Evolutionary conservation across 2,113 vertebrate species (phyloP).

Genomic region (Crotalus viridis): DNA sequence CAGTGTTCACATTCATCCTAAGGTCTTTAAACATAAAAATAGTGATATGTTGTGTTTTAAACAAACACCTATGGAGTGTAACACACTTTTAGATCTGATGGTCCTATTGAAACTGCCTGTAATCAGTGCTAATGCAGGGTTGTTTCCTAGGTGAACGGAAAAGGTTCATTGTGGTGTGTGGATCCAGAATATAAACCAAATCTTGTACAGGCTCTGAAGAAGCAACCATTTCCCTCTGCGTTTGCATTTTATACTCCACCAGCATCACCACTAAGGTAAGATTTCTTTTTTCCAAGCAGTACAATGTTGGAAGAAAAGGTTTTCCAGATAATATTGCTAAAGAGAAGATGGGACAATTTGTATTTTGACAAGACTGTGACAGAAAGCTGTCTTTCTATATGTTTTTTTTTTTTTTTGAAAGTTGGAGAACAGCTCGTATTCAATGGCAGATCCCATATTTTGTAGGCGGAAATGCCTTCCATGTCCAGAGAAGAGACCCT

Average conservation of each 20-base stretch:
- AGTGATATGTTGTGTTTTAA: neutral
- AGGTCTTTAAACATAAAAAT: neutral
- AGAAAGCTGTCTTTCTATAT: neutral
- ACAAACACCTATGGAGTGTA: neutral
- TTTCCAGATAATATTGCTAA: neutral
- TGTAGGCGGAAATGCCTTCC: neutral
- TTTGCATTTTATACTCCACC: slow-evolving; percentile 90
- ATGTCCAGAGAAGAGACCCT: neutral
- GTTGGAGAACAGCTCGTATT: neutral
- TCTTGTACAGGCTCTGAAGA: slow-evolving; percentile 95
- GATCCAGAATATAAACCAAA: slow-evolving; percentile 97
- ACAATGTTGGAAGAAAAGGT: neutral
- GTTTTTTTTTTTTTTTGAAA: neutral
- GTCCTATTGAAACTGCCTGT: slow-evolving; percentile 19
- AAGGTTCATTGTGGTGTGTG: slow-evolving; percentile 97
- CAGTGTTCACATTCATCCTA: neutral
- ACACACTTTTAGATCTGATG: neutral
- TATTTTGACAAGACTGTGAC: neutral
- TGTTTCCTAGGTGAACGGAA: slow-evolving; percentile 89
- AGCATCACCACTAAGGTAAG: slow-evolving; percentile 89
- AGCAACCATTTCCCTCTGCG: slow-evolving; percentile 91
- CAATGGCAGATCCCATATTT: neutral
- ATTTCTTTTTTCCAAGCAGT: neutral
- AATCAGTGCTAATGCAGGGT: slow-evolving; percentile 31
- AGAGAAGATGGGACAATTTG: neutral